Base-by-base conservation (phyloP, 2,113 vertebrate genomes). In the Heterocephalus glaber region DNA sequence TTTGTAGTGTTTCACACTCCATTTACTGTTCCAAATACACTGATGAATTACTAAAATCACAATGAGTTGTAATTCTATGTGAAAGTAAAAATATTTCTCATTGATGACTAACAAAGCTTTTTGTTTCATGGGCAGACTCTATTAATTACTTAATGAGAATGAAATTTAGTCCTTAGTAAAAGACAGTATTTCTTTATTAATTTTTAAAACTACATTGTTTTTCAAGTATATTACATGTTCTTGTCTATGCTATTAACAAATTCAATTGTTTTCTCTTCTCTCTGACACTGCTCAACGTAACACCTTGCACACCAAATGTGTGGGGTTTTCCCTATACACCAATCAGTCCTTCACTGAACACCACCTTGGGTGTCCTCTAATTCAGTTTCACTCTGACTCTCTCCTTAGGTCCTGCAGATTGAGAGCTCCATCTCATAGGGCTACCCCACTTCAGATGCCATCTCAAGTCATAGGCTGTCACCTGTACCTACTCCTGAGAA, bases 1-100 rank as follows among this genome's bases (percentile, higher is more conserved):
- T 97, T 96, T 90, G 70, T 80, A 19, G 2, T 2, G 49, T 86
- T 52, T 98, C 56, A 76, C 24, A n/a, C 7, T 54, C 81, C 61
- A 68, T 80, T 56, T 86, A 2, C 30, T 84, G 0, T 41, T 14
- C 5, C 33, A 56, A 68, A 38, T 4, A 49, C 52, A 88, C 65
- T 82, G 28, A 2, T 2, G 2, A 95, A 80, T 47, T 79, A 13
- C 74, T 92, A 89, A 61, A 65, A 63, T 72, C 38, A 79, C 47
- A 41, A 47, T 70, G 8, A 94, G 20, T 88, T 81, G 30, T 82
- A 76, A 33, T 86, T 96, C 82, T 54, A 76, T 28, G 24, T 72
- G 44, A 77, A 85, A 94, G 44, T 68, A 82, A 65, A 41, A 68
- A 47, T 81, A 47, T 54, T 74, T 89, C 4, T 83, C 60, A 89